phyloP scores from a whole-genome alignment of 2,113 vertebrate genomes.

The Phoenicopterus ruber region DNA sequence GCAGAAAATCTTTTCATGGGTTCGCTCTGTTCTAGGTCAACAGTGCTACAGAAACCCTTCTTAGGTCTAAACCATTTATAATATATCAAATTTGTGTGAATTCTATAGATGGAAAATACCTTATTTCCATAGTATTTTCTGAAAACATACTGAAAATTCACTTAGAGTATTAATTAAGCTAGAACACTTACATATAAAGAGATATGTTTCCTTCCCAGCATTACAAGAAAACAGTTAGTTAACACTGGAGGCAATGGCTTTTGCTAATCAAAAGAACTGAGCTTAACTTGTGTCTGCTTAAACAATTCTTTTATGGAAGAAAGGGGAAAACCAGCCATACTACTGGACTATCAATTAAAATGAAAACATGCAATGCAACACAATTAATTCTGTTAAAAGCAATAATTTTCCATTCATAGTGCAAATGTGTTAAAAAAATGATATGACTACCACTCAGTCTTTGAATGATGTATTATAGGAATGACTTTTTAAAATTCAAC shows the following conservation, averaged over 20 bases:
- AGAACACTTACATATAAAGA: conserved; percentile 23
- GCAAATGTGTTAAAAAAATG: neutral
- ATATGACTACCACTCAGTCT: neutral
- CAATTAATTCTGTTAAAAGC: conserved; percentile 13
- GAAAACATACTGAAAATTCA: conserved; percentile 2
- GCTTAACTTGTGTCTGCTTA: conserved; percentile 19
- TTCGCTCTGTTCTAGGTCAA: neutral
- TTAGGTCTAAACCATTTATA: neutral
- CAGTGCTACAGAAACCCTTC: neutral
- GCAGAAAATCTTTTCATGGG: neutral
- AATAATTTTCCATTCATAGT: neutral
- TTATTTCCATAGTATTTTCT: neutral
- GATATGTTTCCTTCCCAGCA: conserved; percentile 7
- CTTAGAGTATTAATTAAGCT: conserved; percentile 16
- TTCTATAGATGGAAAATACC: neutral
- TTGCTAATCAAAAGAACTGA: conserved; percentile 50
- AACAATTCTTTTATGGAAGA: conserved; percentile 13
- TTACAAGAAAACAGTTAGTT: conserved; percentile 60
- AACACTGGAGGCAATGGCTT: conserved; percentile 37
- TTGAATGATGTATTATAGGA: neutral
- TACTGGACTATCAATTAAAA: neutral
- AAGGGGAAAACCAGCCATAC: neutral
- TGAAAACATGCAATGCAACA: neutral
- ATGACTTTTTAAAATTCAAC: neutral
- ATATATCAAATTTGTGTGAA: neutral